These are phyloP conservation scores for Chrysogorgia sp. DNA, from an alignment of 92 coral and sea anemone species.

Conservation along the genomic window DNA sequence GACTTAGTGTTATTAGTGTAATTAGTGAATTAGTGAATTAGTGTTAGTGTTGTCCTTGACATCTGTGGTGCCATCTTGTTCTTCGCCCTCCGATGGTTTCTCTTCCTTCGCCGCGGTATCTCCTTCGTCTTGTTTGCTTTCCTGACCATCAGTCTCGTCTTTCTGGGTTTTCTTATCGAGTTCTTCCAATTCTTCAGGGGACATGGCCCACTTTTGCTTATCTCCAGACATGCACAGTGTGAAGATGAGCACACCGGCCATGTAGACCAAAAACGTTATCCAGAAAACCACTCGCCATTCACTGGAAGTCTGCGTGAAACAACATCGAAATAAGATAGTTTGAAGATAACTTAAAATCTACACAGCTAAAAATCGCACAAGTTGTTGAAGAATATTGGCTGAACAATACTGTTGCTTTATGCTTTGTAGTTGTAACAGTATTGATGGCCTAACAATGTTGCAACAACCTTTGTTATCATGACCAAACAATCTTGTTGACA, in stretches of 20 bases:
- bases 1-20: too few relatives aligned
- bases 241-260: constrained; percentile 83
- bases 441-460: too few relatives aligned
- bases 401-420: too few relatives aligned
- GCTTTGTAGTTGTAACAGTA: too few relatives aligned
- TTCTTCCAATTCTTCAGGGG: constrained; percentile 47
- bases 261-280: constrained; percentile 90
- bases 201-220: constrained; percentile 91
- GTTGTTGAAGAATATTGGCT: too few relatives aligned
- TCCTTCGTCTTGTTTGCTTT: constrained; percentile 43
- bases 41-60: constrained; percentile 23
- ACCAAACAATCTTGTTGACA: too few relatives aligned
- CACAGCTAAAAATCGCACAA: too few relatives aligned
- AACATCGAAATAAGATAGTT: not conserved
- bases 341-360: too few relatives aligned
- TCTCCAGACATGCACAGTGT: constrained; percentile 90
- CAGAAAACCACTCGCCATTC: constrained; percentile 99
- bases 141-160: constrained; percentile 38
- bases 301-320: constrained; percentile 73
- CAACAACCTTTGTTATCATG: too few relatives aligned
- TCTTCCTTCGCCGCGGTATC: constrained; percentile 10
- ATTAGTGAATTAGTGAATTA: too few relatives aligned
- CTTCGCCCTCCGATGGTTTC: constrained; percentile 40
- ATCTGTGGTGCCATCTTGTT: constrained; percentile 28
- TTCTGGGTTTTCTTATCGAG: constrained; percentile 61